Conservation (phyloP, 2,113 vertebrate genomes). For the Labeo rohita region DNA sequence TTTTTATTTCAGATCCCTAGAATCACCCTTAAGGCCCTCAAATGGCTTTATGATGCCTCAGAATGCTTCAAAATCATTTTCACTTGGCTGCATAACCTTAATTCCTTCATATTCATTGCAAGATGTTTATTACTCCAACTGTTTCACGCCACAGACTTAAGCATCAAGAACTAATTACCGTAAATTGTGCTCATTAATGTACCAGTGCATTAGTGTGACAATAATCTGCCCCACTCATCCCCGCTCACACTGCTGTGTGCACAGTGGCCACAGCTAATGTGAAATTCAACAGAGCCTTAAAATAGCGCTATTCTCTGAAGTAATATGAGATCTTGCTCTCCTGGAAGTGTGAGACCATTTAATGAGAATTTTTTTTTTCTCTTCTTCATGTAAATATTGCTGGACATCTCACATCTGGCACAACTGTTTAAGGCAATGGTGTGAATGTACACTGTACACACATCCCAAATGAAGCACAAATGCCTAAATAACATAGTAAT, state of each 20-base stretch:
- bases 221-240: conserved; percentile 1
- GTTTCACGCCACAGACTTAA: conserved; percentile 27
- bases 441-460: no score
- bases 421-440: no score
- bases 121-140: neutral
- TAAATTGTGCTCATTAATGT: conserved; percentile 45
- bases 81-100: neutral
- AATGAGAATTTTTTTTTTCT: neutral
- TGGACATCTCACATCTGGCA: neutral
- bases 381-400: conserved; percentile 2
- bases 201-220: conserved; percentile 43
- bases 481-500: no score
- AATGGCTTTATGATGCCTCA: neutral
- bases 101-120: neutral
- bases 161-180: conserved; percentile 41
- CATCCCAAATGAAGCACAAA: no score
- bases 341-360: conserved; percentile 16
- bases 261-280: neutral
- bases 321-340: neutral
- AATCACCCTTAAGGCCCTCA: neutral
- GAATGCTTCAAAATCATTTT: neutral
- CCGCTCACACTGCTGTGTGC: neutral
- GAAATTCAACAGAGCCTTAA: neutral
- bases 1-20: neutral
- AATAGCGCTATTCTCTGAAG: conserved; percentile 7